Conservation (phyloP, 92 coral and sea anemone genomes). For the Umimayanthus kanabou region DNA sequence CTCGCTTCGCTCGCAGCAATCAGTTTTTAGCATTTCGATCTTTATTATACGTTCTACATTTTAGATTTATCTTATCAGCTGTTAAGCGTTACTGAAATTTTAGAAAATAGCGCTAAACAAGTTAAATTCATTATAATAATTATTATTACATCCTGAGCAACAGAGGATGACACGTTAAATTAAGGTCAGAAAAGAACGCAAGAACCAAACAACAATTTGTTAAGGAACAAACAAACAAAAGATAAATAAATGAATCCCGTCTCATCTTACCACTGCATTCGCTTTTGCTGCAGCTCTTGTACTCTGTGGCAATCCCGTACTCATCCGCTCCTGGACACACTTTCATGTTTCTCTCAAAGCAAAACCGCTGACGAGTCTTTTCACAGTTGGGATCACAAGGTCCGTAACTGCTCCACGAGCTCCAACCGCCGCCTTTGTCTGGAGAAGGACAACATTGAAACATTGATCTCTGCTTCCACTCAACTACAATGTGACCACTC, state of each 20-base stretch:
- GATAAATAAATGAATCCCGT: not conserved
- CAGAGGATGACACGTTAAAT: too few relatives aligned
- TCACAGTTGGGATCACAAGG: constrained; percentile 49
- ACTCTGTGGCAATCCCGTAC: constrained; percentile 38
- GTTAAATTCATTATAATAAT: not conserved
- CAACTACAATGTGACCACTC: not conserved
- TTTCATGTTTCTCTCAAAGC: constrained; percentile 30
- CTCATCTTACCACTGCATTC: constrained; percentile 47
- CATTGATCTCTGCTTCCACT: not conserved
- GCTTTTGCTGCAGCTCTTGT: constrained; percentile 13
- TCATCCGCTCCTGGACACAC: constrained; percentile 41
- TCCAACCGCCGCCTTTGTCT: constrained; percentile 46
- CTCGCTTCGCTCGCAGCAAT: too few relatives aligned
- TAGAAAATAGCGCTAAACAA: too few relatives aligned
- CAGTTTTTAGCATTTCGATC: too few relatives aligned
- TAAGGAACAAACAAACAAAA: not conserved
- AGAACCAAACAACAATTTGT: not conserved
- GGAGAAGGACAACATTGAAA: not conserved
- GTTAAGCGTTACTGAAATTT: too few relatives aligned
- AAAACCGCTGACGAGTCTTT: constrained; percentile 52
- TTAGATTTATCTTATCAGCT: too few relatives aligned
- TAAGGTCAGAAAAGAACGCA: too few relatives aligned
- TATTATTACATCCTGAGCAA: not conserved
- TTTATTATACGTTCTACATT: too few relatives aligned
- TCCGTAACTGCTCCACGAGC: constrained; percentile 49